Base-by-base conservation (phyloP, 2,113 vertebrate genomes). In the Equus quagga region DNA sequence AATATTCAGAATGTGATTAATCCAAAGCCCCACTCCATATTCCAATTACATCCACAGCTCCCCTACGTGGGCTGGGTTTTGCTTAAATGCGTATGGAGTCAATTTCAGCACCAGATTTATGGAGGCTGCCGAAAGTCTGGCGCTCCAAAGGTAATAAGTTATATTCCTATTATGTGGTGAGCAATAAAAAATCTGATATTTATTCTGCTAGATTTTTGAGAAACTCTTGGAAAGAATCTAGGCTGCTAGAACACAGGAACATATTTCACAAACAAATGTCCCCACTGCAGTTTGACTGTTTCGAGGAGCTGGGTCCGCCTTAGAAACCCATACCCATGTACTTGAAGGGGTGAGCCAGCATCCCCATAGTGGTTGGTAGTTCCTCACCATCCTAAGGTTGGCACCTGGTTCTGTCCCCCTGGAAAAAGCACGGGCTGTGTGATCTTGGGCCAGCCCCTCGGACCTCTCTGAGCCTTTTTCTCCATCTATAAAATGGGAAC, bases 151-250 rank as follows among this genome's bases (percentile, higher is more conserved):
- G 93, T 89, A 15, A 1, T 95, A 93, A 98, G 82, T 98, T 95
- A 65, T 86, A 31, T 88, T 96, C 92, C 94, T 78, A 33, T 98
- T 97, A 98, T 49, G 93, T 96, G 67, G 93, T 93, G 12, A 26
- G 95, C 73, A 96, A 86, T 96, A 97, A 97, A 97, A 96, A 93
- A 56, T 69, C 46, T 85, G 94, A 92, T 97, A 96, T 97, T 98
- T 97, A 97, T 97, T 94, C 78, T 92, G 5, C 9, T 93, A 86
- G 62, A 75, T 89, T 97, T 94, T 94, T 89, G 24, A 96, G 89
- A 94, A 97, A 94, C 12, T 49, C 24, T 1, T 72, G 2, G 13
- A 87, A 94, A 91, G 56, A 80, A 83, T 31, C 76, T 19, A 70
- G 49, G 56, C 69, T 41, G 0, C 92, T 67, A 21, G 65, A 96